phyloP scores from a whole-genome alignment of 1,140 invertebrate species.

The Lethrus apterus region DNA sequence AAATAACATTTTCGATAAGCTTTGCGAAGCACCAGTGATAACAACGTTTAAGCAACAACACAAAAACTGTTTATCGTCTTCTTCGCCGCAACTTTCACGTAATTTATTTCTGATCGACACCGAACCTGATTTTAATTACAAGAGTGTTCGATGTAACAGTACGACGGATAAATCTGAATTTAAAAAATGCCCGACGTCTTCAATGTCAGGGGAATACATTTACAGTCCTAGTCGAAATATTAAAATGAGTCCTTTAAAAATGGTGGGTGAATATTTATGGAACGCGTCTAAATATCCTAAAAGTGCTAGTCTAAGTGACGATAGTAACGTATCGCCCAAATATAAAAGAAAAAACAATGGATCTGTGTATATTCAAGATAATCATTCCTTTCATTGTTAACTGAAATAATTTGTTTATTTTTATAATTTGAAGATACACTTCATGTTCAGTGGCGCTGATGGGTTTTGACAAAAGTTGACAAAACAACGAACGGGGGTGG shows the following conservation, averaged over 20 bases:
- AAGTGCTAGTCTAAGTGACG: constrained; percentile 14
- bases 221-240: constrained; percentile 17
- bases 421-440: too few relatives aligned
- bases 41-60: background rate
- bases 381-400: too few relatives aligned
- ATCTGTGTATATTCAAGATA: too few relatives aligned
- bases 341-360: background rate
- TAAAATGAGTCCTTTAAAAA: constrained; percentile 23
- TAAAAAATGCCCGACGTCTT: constrained; percentile 1
- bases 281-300: constrained; percentile 8
- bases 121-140: constrained; percentile 11
- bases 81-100: constrained; percentile 30
- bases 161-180: constrained; percentile 1
- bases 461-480: too few relatives aligned
- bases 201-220: constrained; percentile 15
- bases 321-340: background rate
- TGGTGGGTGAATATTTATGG: constrained; percentile 21
- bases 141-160: background rate
- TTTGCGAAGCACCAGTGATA: too few relatives aligned
- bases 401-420: too few relatives aligned
- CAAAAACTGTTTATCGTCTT: constrained; percentile 21
- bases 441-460: too few relatives aligned
- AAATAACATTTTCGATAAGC: background rate
- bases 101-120: constrained; percentile 29
- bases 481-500: too few relatives aligned